Conservation (phyloP, 2,113 vertebrate species). For the Phasianus colchicus region DNA sequence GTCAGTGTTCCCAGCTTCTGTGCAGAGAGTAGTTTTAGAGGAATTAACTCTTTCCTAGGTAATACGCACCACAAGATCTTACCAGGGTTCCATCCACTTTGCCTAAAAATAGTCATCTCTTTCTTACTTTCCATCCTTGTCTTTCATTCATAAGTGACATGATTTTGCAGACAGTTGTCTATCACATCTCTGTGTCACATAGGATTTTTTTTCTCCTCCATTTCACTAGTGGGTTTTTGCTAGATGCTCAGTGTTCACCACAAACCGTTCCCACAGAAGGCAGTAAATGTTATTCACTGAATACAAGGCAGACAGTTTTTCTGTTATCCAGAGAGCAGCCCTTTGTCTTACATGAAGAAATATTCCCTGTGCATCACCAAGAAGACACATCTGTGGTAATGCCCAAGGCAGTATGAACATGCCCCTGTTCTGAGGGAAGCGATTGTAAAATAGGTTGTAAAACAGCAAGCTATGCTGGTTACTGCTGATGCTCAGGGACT, state of each 20-base stretch:
- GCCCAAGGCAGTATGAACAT: not conserved
- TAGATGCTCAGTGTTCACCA: not conserved
- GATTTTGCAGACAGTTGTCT: not conserved
- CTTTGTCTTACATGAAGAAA: not conserved
- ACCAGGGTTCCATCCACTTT: not conserved
- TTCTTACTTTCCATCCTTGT: not conserved
- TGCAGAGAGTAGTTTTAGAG: not conserved
- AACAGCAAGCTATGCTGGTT: not conserved
- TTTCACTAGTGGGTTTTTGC: not conserved
- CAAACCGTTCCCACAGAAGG: not conserved
- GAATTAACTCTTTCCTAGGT: slow-evolving; percentile 62
- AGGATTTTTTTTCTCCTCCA: not conserved
- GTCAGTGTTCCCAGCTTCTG: slow-evolving; percentile 32
- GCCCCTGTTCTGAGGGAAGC: too few species aligned
- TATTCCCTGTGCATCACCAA: not conserved
- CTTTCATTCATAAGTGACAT: not conserved
- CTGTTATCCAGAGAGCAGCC: not conserved
- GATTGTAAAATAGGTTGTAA: not conserved
- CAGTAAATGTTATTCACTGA: not conserved
- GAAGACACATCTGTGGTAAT: not conserved
- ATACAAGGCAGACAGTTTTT: not conserved
- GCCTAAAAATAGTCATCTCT: not conserved
- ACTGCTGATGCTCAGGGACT: not conserved
- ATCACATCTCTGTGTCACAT: not conserved
- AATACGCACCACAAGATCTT: not conserved